Evolutionary conservation across 1,140 invertebrate species (phyloP), one percentile per base, ranked within the genome.

Genomic region (Lanistes nyassanus): DNA sequence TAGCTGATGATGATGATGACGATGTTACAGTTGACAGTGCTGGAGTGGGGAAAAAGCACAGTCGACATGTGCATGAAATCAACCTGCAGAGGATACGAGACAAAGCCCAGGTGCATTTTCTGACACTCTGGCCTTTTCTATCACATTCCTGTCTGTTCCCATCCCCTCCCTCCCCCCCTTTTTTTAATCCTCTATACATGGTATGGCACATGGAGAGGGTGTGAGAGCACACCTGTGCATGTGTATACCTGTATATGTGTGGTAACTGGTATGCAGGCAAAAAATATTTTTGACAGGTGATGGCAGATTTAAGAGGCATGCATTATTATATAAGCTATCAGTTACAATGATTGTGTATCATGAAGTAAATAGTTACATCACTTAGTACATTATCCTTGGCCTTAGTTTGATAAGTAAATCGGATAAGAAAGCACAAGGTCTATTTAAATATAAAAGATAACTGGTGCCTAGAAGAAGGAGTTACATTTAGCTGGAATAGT

Each of bases 61-160:
- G 72, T 65, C 58, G 56, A 47, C 5, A 68, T 9, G 47, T 62
- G 21, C 58, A 56, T 26, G 60, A 11, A 42, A 69, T 76, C 21
- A 81, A 81, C 65, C 53, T 79, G 37, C 79, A 81, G 69, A 55
- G 75, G 53, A 78, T 81, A 34, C 23, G 77, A 68, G 79, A 81
- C 37, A 65, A 78, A 66, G 79, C 79, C 23, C 77, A 81, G 74
- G 79, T 81, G 51, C 2, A 69, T 77, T 21, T 58, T n/a, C n/a
- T n/a, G n/a, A n/a, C n/a, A n/a, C n/a, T n/a, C n/a, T 26, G 11
- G 58, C 2, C 34, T 36, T n/a, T 42, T 21, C n/a, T 13, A 39
- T 29, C 26, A 16, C 55, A 29, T 36, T 21, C 16, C 13, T 16
- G 31, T 47, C 11, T 21, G 60, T 36, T 29, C 56, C 5, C 53